Conservation (phyloP, 2,797 vertebrate species). For the Corythornis leucogaster region DNA sequence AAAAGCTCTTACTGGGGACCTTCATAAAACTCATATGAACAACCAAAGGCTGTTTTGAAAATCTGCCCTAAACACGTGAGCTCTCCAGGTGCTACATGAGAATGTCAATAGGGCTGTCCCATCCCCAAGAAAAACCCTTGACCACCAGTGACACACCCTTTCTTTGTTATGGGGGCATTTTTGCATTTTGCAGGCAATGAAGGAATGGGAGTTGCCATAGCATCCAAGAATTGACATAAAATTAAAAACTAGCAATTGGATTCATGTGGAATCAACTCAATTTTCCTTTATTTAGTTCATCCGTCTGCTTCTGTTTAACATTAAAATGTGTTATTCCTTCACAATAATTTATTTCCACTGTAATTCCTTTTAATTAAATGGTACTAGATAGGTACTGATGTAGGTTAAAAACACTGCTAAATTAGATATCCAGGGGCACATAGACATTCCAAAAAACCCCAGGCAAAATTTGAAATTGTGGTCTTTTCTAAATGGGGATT, state of each 20-base stretch:
- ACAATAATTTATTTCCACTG: not conserved
- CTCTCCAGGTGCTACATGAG: not conserved
- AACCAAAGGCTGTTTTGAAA: not conserved
- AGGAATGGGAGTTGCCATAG: not conserved
- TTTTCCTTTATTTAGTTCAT: conserved; percentile 1
- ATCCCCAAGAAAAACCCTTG: not conserved
- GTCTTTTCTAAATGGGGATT: conserved; percentile 17
- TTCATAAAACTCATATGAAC: not conserved
- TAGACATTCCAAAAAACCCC: not conserved
- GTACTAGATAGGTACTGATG: not conserved
- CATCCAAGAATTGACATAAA: not conserved
- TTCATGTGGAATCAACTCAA: not conserved
- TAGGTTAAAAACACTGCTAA: not conserved
- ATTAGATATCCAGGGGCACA: not conserved
- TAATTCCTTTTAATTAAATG: conserved; percentile 33
- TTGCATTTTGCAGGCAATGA: not conserved
- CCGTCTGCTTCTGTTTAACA: conserved; percentile 1
- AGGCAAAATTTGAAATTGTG: not conserved
- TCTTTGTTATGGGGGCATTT: not conserved
- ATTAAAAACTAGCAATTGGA: not conserved
- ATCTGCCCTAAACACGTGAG: not conserved
- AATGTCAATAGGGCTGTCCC: not conserved
- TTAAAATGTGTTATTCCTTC: not conserved
- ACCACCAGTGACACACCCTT: not conserved
- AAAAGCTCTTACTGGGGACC: not conserved